Evolutionary conservation across 2,888 invertebrate species (phyloP), one percentile per base, ranked within the genome.

Genomic region (Lycocerus yunnanus): DNA sequence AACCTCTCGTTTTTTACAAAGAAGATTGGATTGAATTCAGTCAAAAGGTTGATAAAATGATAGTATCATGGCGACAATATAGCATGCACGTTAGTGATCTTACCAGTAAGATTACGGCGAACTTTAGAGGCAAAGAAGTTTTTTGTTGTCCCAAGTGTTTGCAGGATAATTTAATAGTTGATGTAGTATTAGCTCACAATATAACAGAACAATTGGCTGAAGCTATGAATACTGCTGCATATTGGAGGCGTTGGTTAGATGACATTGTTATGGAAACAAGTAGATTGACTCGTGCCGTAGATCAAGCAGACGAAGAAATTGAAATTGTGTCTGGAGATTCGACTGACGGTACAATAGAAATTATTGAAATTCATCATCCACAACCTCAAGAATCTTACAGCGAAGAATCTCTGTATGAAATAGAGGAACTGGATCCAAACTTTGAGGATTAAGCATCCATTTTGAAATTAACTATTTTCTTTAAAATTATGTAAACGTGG

Each of bases 101-200:
- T n/a, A 84, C 85, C 0, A 80, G 81, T 9, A 83, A 81, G 58
- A 85, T 86, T 21, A 80, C 84, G 4, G 81, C 82, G 0, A 83
- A 84, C 69, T 85, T 84, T 80, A 82, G 82, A 58, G 82, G 80
- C 2, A 86, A 85, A 70, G 77, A 78, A 20, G 83, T 86, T 3
- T 82, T 81, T 59, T 86, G 86, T 72, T 86, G 86, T 80, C 83
- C 84, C 1, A 85, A 85, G 76, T 86, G 85, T 79, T 76, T 85
- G 21, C 81, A 85, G 69, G 84, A 85, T 74, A 84, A 84, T 69
- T 78, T 85, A n/a, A 85, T 85, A 61, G 82, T 82, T 20, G 80
- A 84, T 69, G 84, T 84, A 20, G 82, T 83, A 1, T 80, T 82
- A 1, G 85, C 85, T 9, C 85, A 86, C 61, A 83, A 85, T 67